Percentiles rank a stretch among this genome's conserved stretches.
These are phyloP conservation scores for Leucophora obtusa DNA, from an alignment of 2,888 invertebrate genomes.

Conservation along the genomic window DNA sequence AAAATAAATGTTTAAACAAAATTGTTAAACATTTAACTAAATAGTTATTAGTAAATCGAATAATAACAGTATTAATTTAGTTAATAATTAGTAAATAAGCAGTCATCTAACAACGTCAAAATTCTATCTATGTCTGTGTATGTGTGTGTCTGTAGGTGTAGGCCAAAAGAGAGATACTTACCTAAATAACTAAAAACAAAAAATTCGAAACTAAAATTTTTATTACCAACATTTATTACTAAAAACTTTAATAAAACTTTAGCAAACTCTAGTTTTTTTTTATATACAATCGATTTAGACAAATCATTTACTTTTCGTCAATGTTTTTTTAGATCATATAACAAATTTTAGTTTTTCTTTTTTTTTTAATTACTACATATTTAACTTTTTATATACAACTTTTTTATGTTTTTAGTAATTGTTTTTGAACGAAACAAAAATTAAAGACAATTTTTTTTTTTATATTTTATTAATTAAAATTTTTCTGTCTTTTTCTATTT, in stretches of 20 bases:
- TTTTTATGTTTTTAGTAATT: constrained; percentile 41
- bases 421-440: constrained; percentile 19
- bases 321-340: background rate
- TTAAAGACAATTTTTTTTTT: constrained; percentile 17
- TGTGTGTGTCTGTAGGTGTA: constrained; percentile 51
- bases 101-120: constrained; percentile 1
- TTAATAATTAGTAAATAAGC: constrained; percentile 52
- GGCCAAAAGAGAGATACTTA: constrained; percentile 45
- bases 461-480: constrained; percentile 45
- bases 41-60: background rate
- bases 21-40: background rate
- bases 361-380: constrained; percentile 11
- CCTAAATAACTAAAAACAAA: constrained; percentile 10
- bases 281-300: background rate
- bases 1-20: constrained; percentile 22
- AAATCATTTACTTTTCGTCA: constrained; percentile 5
- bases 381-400: background rate
- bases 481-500: constrained; percentile 76
- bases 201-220: constrained; percentile 9
- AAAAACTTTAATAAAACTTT: background rate
- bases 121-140: constrained; percentile 46
- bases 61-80: constrained; percentile 17
- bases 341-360: constrained; percentile 2
- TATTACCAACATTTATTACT: background rate
- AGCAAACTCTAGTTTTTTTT: background rate